A percentile compares a stretch with the other conserved stretches of the same genome.
These are phyloP conservation scores for Dexiosoma caninum DNA, from an alignment of 2,888 invertebrate species.

Conservation along the genomic window DNA sequence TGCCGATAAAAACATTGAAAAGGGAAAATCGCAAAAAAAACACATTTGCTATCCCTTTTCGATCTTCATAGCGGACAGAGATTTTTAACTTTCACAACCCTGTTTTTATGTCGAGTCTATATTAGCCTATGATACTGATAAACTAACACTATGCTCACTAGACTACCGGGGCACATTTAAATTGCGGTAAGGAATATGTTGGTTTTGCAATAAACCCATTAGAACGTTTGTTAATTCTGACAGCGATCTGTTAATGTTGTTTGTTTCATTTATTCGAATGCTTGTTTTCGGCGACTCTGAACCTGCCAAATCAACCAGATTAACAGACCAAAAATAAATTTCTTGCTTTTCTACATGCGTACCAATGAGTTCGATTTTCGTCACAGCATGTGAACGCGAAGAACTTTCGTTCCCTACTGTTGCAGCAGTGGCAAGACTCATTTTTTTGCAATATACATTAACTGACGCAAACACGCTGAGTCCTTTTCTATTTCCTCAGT, in stretches of 20 bases:
- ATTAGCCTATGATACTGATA: too few relatives aligned
- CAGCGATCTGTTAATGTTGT: conserved; percentile 90
- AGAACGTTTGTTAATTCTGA: conserved; percentile 90
- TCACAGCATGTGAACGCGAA: conserved; percentile 85
- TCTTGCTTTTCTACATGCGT: conserved; percentile 82
- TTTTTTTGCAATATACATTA: conserved; percentile 87
- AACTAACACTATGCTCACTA: too few relatives aligned
- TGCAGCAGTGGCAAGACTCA: conserved; percentile 88
- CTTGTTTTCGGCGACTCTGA: conserved; percentile 88
- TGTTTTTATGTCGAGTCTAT: too few relatives aligned
- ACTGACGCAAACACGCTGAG: conserved; percentile 82
- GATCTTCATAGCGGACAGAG: too few relatives aligned
- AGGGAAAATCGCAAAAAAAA: too few relatives aligned
- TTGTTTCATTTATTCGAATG: conserved; percentile 87
- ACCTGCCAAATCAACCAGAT: conserved; percentile 92
- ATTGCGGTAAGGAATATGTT: conserved; percentile 93
- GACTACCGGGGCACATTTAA: too few relatives aligned
- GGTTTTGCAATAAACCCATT: conserved; percentile 88
- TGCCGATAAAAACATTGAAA: too few relatives aligned
- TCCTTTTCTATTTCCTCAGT: conserved; percentile 82
- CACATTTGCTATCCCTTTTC: too few relatives aligned
- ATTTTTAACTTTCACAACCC: too few relatives aligned
- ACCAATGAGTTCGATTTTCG: conserved; percentile 84
- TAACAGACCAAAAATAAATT: conserved; percentile 84
- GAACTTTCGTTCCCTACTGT: conserved; percentile 86